Conservation (phyloP, 1,140 invertebrate genomes). For the Diorhabda elongata region DNA sequence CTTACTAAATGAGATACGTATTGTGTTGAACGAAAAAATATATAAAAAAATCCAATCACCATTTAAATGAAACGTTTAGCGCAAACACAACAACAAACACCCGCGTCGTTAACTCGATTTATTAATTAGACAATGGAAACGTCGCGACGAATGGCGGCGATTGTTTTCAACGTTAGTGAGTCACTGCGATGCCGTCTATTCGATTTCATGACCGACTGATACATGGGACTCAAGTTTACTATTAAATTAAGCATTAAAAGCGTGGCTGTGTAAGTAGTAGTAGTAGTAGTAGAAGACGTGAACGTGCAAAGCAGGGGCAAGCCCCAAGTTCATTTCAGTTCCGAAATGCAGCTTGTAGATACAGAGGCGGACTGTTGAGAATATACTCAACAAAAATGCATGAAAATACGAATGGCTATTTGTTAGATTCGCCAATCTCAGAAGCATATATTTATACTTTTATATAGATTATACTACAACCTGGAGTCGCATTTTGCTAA, state of each 20-base stretch:
- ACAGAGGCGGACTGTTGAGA: neutral
- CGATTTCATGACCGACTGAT: neutral
- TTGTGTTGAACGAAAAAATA: no score
- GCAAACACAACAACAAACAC: neutral
- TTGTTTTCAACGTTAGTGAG: neutral
- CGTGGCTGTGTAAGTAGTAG: neutral
- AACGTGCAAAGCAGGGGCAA: constrained; percentile 4
- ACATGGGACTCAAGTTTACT: constrained; percentile 4
- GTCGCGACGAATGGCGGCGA: neutral
- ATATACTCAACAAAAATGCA: no score
- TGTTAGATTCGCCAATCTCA: no score
- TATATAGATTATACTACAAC: no score
- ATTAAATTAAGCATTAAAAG: constrained; percentile 11
- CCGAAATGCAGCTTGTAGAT: constrained; percentile 5
- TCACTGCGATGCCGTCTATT: neutral
- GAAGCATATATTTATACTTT: no score
- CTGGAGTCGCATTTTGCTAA: no score
- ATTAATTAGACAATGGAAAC: neutral
- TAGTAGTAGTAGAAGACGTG: neutral
- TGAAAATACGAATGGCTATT: no score
- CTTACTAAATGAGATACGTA: no score
- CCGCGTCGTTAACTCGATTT: neutral
- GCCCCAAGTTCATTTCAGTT: constrained; percentile 10
- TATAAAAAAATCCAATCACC: no score
- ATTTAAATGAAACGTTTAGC: neutral